Conservation (phyloP, 2,797 vertebrate genomes). For the Phalloptychus januarius region DNA sequence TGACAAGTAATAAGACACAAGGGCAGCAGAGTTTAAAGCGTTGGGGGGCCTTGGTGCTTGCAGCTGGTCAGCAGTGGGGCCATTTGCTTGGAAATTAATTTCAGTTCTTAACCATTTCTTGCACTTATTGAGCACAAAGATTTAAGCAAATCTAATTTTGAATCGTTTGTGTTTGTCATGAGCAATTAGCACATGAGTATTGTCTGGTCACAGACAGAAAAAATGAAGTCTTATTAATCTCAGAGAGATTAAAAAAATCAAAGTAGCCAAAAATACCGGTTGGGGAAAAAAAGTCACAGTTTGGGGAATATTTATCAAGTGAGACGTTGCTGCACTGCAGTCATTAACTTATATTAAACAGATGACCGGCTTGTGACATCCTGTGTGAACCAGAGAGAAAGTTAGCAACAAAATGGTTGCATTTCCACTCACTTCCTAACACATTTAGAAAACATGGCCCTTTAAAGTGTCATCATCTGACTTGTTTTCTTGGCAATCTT, state of each 20-base stretch:
- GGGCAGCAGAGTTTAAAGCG: constrained; percentile 23
- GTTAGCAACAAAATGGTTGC: not conserved
- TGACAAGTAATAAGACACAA: constrained; percentile 41
- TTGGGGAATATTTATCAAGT: not conserved
- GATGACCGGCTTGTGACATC: not conserved
- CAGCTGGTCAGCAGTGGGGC: constrained; percentile 6
- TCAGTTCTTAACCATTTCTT: constrained; percentile 1
- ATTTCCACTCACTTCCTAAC: not conserved
- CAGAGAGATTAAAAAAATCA: not conserved
- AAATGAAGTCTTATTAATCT: not conserved
- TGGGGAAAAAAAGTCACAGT: not conserved
- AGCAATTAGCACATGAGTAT: not conserved
- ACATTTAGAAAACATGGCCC: not conserved
- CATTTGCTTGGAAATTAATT: constrained; percentile 6
- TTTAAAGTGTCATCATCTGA: not conserved
- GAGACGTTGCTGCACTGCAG: not conserved
- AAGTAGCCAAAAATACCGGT: not conserved
- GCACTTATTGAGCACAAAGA: constrained; percentile 13
- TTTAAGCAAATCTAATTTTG: constrained; percentile 13
- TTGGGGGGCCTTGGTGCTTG: not conserved
- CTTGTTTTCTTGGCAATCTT: not conserved
- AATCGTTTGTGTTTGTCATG: not conserved
- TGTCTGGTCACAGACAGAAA: not conserved
- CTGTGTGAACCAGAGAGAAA: not conserved
- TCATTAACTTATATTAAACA: not conserved